Percentiles rank a stretch among this genome's conserved stretches.
Evolutionary conservation across 2,113 vertebrate genomes (phyloP).

Genomic region (Pachypanchax playfairii): DNA sequence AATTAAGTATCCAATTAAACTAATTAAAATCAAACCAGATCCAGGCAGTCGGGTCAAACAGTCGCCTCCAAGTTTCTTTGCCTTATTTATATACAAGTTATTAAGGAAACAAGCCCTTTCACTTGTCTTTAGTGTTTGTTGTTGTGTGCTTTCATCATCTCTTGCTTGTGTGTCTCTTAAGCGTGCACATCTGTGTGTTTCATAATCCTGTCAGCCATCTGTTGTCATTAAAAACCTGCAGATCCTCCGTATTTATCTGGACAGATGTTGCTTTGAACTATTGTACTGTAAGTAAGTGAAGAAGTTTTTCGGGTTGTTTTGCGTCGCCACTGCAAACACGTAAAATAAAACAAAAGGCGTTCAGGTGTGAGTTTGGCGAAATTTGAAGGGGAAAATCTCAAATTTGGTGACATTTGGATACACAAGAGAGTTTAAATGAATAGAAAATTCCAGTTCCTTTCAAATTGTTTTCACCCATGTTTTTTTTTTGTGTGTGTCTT

Average conservation of each 20-base stretch:
- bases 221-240: constrained; percentile 65
- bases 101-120: constrained; percentile 33
- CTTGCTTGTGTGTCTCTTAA: constrained; percentile 25
- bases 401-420: not conserved
- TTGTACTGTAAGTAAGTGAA: constrained; percentile 33
- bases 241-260: constrained; percentile 33
- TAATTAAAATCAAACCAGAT: constrained; percentile 61
- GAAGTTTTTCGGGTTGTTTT: constrained; percentile 34
- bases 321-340: not conserved
- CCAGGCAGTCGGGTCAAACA: constrained; percentile 33
- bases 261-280: constrained; percentile 37
- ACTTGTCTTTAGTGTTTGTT: constrained; percentile 11
- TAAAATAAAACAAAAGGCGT: not conserved
- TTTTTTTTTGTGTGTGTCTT: constrained; percentile 4
- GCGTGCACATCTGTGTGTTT: constrained; percentile 29
- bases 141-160: constrained; percentile 25
- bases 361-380: not conserved
- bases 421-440: not conserved
- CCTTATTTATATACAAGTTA: constrained; percentile 43
- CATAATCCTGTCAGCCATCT: constrained; percentile 67
- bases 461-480: not conserved
- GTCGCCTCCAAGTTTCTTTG: constrained; percentile 50
- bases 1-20: constrained; percentile 57
- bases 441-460: constrained; percentile 2
- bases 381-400: not conserved